These are phyloP conservation scores for Orius insidiosus DNA, from an alignment of 1,140 invertebrate genomes.

Conservation along the genomic window DNA sequence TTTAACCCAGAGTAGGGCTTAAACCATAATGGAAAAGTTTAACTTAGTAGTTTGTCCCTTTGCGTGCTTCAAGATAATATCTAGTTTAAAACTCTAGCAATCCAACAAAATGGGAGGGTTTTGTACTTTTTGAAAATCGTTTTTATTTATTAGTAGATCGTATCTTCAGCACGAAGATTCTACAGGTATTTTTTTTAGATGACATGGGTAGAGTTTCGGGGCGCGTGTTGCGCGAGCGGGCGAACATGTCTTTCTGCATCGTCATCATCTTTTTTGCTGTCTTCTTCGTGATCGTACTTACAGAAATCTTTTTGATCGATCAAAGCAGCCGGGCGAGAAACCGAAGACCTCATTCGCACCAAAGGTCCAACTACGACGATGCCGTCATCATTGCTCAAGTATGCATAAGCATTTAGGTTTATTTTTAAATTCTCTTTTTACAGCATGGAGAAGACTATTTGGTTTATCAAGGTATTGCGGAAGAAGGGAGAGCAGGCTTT, in stretches of 20 bases:
- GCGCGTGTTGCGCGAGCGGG: conserved; percentile 35
- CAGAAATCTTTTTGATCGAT: conserved; percentile 62
- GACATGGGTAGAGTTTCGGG: conserved; percentile 17
- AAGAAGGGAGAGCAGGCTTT: conserved; percentile 15
- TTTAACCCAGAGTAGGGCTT: too few species aligned
- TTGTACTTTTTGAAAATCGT: too few species aligned
- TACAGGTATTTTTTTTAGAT: conserved; percentile 11
- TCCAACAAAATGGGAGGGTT: too few species aligned
- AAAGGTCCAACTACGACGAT: conserved; percentile 31
- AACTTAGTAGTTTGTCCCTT: too few species aligned
- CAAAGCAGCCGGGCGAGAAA: conserved; percentile 30
- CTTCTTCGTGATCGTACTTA: conserved; percentile 66
- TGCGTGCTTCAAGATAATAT: too few species aligned
- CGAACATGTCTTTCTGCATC: conserved; percentile 71
- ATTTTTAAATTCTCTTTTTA: conserved; percentile 8
- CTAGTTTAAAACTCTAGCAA: too few species aligned
- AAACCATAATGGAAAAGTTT: too few species aligned
- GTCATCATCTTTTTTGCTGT: conserved; percentile 79
- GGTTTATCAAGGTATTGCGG: conserved; percentile 23
- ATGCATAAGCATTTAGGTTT: background rate
- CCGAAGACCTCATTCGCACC: conserved; percentile 25
- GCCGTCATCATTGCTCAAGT: conserved; percentile 24
- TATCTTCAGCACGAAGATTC: too few species aligned
- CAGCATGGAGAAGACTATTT: conserved; percentile 29
- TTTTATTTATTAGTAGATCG: too few species aligned